phyloP scores from a whole-genome alignment of 2,797 vertebrate genomes.

The Nannoperca australis region DNA sequence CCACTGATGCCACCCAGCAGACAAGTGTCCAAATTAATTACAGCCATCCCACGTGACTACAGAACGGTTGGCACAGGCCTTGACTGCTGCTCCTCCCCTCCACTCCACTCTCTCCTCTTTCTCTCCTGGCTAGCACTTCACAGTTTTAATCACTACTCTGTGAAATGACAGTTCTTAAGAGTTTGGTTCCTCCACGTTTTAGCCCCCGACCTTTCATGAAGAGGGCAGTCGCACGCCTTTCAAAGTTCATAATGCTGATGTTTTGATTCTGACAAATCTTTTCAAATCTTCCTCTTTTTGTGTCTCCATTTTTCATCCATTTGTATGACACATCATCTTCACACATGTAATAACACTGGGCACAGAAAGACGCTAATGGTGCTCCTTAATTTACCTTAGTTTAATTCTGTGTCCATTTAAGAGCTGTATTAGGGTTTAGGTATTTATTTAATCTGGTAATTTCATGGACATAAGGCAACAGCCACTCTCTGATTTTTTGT shows the following conservation, averaged over 20 bases:
- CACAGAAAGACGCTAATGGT: neutral
- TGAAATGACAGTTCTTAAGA: constrained; percentile 39
- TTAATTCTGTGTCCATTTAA: constrained; percentile 26
- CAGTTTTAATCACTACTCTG: constrained; percentile 50
- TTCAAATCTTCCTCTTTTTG: constrained; percentile 6
- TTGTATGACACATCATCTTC: neutral
- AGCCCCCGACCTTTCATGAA: constrained; percentile 4
- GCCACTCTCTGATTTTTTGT: constrained; percentile 17
- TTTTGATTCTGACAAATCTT: constrained; percentile 26
- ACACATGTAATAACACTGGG: constrained; percentile 9
- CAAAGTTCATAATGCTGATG: neutral
- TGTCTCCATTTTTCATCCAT: constrained; percentile 11
- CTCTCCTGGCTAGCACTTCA: constrained; percentile 47
- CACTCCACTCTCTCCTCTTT: constrained; percentile 53
- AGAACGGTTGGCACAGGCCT: constrained; percentile 71
- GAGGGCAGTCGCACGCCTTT: neutral
- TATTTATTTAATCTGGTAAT: constrained; percentile 9
- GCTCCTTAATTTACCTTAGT: constrained; percentile 8
- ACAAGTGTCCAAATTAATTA: constrained; percentile 85
- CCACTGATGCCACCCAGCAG: constrained; percentile 78
- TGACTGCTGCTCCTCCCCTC: constrained; percentile 72
- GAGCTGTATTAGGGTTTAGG: constrained; percentile 19
- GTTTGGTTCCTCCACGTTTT: constrained; percentile 10
- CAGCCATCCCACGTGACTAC: constrained; percentile 76
- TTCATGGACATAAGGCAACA: constrained; percentile 22